These are phyloP conservation scores for Pseudomyrmex gracilis DNA, from an alignment of 1,140 invertebrate genomes.

Conservation along the genomic window DNA sequence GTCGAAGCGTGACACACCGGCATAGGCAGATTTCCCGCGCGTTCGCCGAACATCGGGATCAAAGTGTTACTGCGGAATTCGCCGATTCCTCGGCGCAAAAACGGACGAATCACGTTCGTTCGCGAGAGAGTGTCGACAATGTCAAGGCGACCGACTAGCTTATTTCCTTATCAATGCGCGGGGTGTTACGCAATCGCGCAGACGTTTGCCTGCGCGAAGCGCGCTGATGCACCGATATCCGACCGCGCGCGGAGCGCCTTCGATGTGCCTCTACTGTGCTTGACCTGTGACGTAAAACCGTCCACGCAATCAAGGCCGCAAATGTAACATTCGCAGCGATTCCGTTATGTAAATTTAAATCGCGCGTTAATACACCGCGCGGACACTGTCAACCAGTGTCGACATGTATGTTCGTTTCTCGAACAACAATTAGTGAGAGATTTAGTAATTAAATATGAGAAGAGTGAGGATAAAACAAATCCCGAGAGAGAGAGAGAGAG, in stretches of 20 bases:
- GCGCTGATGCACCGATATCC: conserved; percentile 67
- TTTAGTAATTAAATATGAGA: neutral
- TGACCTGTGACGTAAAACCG: conserved; percentile 72
- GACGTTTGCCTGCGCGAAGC: conserved; percentile 31
- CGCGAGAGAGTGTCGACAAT: conserved; percentile 49
- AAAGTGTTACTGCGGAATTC: no score
- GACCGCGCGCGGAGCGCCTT: conserved; percentile 61
- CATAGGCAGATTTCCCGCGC: conserved; percentile 2
- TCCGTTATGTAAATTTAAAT: conserved; percentile 55
- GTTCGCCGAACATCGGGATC: neutral
- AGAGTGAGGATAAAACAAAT: neutral
- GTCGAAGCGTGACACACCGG: neutral
- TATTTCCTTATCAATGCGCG: conserved; percentile 72
- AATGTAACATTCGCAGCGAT: conserved; percentile 45
- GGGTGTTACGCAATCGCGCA: conserved; percentile 57
- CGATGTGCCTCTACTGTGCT: conserved; percentile 72
- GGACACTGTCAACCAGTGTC: conserved; percentile 1
- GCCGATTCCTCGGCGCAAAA: conserved; percentile 25
- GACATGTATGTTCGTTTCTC: neutral
- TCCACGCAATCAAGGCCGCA: conserved; percentile 57
- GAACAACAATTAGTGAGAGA: neutral
- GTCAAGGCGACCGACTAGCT: conserved; percentile 71
- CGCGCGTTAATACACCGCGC: conserved; percentile 15
- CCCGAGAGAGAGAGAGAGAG: neutral
- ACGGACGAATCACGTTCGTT: conserved; percentile 47